phyloP scores from a whole-genome alignment of 1,140 invertebrate genomes.

The Schmidtea mediterranea region DNA sequence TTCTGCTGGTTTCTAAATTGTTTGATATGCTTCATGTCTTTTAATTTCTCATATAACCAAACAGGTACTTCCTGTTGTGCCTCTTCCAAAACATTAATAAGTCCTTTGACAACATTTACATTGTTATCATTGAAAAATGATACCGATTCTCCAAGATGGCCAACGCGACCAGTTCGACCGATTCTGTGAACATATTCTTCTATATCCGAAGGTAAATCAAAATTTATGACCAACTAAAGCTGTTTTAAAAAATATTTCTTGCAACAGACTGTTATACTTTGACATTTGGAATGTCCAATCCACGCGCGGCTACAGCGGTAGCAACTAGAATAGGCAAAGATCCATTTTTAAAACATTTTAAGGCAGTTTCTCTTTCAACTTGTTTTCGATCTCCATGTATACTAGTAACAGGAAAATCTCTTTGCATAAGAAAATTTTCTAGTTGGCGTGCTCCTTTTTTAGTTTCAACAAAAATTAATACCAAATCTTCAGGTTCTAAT shows the following conservation, averaged over 20 bases:
- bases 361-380: slow-evolving; percentile 70
- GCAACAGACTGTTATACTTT: slow-evolving; percentile 5
- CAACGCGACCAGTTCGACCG: slow-evolving; percentile 71
- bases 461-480: slow-evolving; percentile 88
- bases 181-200: slow-evolving; percentile 86
- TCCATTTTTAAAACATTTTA: slow-evolving; percentile 63
- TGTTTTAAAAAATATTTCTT: neutral
- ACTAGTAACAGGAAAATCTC: slow-evolving; percentile 76
- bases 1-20: slow-evolving; percentile 16
- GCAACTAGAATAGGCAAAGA: slow-evolving; percentile 78
- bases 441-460: slow-evolving; percentile 87
- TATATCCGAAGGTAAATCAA: slow-evolving; percentile 52
- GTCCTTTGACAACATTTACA: slow-evolving; percentile 63
- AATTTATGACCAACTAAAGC: slow-evolving; percentile 58
- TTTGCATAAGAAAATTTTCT: slow-evolving; percentile 57
- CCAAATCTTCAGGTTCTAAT: slow-evolving; percentile 33
- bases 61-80: slow-evolving; percentile 75
- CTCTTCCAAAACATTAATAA: slow-evolving; percentile 68
- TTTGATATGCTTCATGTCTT: slow-evolving; percentile 30
- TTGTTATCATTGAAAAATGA: slow-evolving; percentile 98
- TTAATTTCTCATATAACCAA: slow-evolving; percentile 42
- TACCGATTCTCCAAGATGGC: slow-evolving; percentile 66
- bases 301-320: slow-evolving; percentile 78
- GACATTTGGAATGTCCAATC: slow-evolving; percentile 86
- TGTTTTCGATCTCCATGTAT: slow-evolving; percentile 93